Percentiles rank a stretch among this genome's conserved stretches.
phyloP scores from a whole-genome alignment of 2,888 invertebrate genomes.

The Chymomyza caudatula region DNA sequence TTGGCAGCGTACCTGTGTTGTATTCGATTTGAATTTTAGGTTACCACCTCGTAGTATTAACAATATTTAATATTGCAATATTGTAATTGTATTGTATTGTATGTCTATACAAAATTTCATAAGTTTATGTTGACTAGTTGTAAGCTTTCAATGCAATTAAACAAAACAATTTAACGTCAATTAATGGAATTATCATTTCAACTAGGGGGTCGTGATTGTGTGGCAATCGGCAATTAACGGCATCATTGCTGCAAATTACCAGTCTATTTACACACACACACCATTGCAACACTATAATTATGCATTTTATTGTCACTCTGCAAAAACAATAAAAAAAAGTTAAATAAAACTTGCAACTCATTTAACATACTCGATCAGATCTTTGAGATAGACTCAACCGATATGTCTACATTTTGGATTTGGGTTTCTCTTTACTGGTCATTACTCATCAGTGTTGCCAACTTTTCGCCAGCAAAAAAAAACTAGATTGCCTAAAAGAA shows the following conservation, averaged over 20 bases:
- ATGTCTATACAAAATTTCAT: conserved; percentile 43
- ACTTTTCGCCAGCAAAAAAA: too few relatives aligned
- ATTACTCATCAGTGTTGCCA: too few relatives aligned
- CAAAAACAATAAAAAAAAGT: too few relatives aligned
- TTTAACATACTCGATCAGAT: too few relatives aligned
- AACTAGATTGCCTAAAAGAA: too few relatives aligned
- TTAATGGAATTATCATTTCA: conserved; percentile 12
- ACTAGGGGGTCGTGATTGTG: not conserved
- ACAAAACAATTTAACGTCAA: conserved; percentile 17
- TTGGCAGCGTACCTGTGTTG: conserved; percentile 47
- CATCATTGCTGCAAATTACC: not conserved
- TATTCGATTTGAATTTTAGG: conserved; percentile 39
- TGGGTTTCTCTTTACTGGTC: too few relatives aligned
- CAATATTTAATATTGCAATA: conserved; percentile 22
- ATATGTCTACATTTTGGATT: too few relatives aligned
- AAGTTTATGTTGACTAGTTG: conserved; percentile 65
- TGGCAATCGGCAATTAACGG: conserved; percentile 16
- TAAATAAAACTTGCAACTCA: too few relatives aligned
- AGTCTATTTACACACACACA: not conserved
- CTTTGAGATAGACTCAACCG: too few relatives aligned
- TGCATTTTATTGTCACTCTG: not conserved
- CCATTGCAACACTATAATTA: not conserved
- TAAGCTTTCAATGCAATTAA: conserved; percentile 61
- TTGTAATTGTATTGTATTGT: conserved; percentile 13
- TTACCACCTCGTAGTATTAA: conserved; percentile 52